Evolutionary conservation across 2,113 vertebrate species (phyloP).

Genomic region (Istiophorus platypterus): DNA sequence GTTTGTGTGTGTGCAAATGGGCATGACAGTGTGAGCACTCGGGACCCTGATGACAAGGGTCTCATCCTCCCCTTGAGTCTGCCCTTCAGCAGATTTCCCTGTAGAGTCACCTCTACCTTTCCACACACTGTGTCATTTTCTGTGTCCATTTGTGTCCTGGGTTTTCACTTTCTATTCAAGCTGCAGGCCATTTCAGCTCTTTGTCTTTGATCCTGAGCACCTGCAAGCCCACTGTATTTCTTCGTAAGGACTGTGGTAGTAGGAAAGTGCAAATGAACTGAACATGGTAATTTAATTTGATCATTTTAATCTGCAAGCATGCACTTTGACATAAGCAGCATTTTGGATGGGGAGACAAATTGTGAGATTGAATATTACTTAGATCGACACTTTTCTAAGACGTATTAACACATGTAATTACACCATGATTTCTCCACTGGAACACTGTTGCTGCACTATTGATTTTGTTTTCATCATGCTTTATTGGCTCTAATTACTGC

Average conservation of each 20-base stretch:
- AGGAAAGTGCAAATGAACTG: constrained; percentile 10
- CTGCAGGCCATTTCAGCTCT: constrained; percentile 48
- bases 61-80: constrained; percentile 42
- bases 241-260: neutral
- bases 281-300: constrained; percentile 7
- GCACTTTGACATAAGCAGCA: constrained; percentile 25
- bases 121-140: constrained; percentile 42
- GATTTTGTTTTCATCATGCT: constrained; percentile 25
- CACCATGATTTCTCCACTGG: constrained; percentile 8
- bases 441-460: neutral
- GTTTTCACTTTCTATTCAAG: constrained; percentile 51
- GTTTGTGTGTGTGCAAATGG: constrained; percentile 18
- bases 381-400: constrained; percentile 10
- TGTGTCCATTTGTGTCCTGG: constrained; percentile 46
- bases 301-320: constrained; percentile 2
- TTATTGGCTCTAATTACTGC: constrained; percentile 18
- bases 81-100: constrained; percentile 70
- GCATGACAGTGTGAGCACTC: constrained; percentile 30
- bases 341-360: constrained; percentile 1
- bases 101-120: constrained; percentile 49
- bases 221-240: constrained; percentile 27
- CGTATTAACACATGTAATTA: constrained; percentile 20
- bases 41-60: constrained; percentile 49
- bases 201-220: constrained; percentile 37
- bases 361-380: constrained; percentile 34